These are phyloP conservation scores for Corydoras maculifer DNA, from an alignment of 2,113 vertebrate species.

Conservation along the genomic window DNA sequence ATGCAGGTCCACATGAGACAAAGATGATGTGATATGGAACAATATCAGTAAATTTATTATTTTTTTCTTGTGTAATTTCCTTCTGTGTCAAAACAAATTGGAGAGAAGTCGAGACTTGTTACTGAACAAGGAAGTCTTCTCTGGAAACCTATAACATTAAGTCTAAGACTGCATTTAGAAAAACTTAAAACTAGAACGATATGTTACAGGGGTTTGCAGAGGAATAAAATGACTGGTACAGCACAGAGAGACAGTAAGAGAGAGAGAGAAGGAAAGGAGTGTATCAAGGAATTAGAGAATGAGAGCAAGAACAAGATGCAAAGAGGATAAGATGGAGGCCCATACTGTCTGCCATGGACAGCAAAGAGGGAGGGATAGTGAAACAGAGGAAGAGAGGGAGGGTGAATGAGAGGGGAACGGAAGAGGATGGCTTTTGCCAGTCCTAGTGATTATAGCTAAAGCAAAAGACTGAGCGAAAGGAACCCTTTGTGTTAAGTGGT, in stretches of 20 bases:
- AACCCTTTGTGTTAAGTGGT: constrained; percentile 42
- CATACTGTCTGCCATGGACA: constrained; percentile 13
- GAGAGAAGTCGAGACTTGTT: constrained; percentile 20
- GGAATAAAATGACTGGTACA: too few species aligned
- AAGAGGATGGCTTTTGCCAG: constrained; percentile 51
- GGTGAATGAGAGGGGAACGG: constrained; percentile 32
- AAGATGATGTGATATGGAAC: constrained; percentile 18
- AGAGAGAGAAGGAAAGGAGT: constrained; percentile 16
- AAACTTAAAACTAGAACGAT: too few species aligned
- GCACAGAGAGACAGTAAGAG: neutral
- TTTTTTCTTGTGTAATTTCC: constrained; percentile 3
- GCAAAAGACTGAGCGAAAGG: constrained; percentile 28
- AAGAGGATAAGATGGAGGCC: constrained; percentile 33
- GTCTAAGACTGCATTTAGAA: too few species aligned
- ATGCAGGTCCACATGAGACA: constrained; percentile 13
- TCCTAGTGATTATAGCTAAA: constrained; percentile 44
- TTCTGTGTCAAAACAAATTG: constrained; percentile 9
- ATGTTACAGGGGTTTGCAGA: too few species aligned
- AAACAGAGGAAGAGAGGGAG: constrained; percentile 44
- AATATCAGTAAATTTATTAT: constrained; percentile 1
- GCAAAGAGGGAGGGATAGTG: constrained; percentile 42
- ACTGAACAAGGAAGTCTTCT: neutral
- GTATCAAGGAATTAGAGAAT: constrained; percentile 31
- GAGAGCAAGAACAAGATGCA: constrained; percentile 47
- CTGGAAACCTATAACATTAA: too few species aligned